Evolutionary conservation across 1,140 invertebrate species (phyloP).

Genomic region (Pogonomyrmex californicus): DNA sequence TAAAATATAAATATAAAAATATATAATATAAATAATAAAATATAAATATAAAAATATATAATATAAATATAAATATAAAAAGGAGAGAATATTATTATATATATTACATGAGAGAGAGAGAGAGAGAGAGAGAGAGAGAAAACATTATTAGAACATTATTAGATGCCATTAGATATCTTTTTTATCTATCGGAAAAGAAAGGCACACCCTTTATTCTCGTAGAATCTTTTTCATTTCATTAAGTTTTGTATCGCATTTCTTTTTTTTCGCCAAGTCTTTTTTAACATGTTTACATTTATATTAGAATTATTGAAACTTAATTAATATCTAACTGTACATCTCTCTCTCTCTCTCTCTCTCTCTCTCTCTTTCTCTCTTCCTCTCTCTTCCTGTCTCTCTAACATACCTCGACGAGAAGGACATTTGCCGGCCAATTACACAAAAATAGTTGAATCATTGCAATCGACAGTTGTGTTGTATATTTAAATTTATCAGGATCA

Average conservation of each 20-base stretch:
- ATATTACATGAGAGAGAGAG: background rate
- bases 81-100: background rate
- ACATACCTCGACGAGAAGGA: constrained; percentile 65
- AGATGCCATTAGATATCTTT: background rate
- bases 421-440: constrained; percentile 72
- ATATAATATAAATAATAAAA: background rate
- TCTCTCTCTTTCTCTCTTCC: too few species aligned
- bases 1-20: constrained; percentile 10
- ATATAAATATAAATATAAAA: constrained; percentile 9
- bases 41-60: too few species aligned
- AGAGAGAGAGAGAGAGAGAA: background rate
- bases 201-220: background rate
- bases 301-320: background rate
- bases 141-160: background rate
- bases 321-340: background rate
- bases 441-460: constrained; percentile 68
- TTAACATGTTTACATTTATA: background rate
- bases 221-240: background rate
- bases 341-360: too few species aligned
- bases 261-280: background rate
- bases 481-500: constrained; percentile 64
- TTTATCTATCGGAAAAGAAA: constrained; percentile 1
- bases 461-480: constrained; percentile 60
- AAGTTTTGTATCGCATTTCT: background rate
- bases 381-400: background rate